Base-by-base conservation (phyloP, 2,113 vertebrate species). In the Microtus richardsoni region DNA sequence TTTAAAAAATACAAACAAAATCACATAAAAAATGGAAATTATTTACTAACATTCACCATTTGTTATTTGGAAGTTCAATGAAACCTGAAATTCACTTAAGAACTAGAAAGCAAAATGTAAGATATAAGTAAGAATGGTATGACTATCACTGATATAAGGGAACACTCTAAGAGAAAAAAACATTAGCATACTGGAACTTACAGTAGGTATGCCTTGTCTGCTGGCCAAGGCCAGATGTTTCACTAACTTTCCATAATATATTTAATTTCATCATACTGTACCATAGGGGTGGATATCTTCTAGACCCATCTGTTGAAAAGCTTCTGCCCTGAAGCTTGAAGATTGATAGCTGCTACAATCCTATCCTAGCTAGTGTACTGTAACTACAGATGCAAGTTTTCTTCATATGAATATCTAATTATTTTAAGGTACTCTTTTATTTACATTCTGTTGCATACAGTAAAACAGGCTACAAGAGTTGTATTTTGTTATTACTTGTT, bases 291-390 rank as follows among this genome's bases (percentile, higher is more conserved):
- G 30, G 28, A 68, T 94, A 60, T 93, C 96, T 94, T 92, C 80
- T 80, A 97, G 95, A 91, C 95, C 94, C 95, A 89, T 88, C 95
- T 95, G 95, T 74, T 33, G 26, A 95, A 66, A 78, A 89, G 96
- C 75, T 94, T 92, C 88, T 86, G 49, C 73, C 93, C 88, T 84
- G 60, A 87, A 94, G 91, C 88, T 52, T 71, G 82, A 93, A 89
- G 95, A 93, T 28, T 58, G 86, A 94, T 75, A 16, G 64, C 83
- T 89, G 91, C n/a, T 95, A 39, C 39, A 66, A 93, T 73, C 87
- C 58, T 54, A 1, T 7, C 49, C 71, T 78, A 70, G 74, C 90
- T 44, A 26, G 47, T 60, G 84, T 47, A 68, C 85, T 84, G 41
- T 79, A 58, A 89, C 54, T 77, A 44, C 83, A 88, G 44, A 39